Evolutionary conservation across 64 coral and sea anemone species (phyloP).

Genomic region (Pocillopora verrucosa): DNA sequence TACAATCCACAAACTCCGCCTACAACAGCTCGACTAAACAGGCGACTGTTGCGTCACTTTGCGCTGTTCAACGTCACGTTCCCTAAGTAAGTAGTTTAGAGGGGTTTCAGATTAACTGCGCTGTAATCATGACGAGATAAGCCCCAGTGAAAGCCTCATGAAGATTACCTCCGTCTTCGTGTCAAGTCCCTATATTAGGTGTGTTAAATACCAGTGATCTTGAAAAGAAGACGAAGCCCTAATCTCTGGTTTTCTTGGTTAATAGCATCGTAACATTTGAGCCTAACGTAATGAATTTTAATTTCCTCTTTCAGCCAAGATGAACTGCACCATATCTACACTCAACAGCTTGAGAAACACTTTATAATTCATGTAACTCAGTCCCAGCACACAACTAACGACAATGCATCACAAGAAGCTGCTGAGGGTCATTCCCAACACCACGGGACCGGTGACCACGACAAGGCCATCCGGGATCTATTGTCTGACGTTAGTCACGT

Average conservation of each 20-base stretch:
- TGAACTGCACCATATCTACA: constrained; percentile 88
- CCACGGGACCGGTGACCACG: constrained; percentile 51
- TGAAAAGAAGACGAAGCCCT: too few species aligned
- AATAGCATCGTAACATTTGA: too few species aligned
- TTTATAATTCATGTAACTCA: constrained; percentile 66
- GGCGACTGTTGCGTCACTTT: constrained; percentile 84
- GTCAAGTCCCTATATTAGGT: neutral
- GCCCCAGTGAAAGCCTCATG: neutral
- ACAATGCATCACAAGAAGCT: constrained; percentile 63
- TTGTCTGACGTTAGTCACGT: constrained; percentile 53
- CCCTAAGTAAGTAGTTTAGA: constrained; percentile 65
- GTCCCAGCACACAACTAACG: constrained; percentile 55
- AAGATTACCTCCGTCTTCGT: neutral
- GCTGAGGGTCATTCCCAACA: constrained; percentile 50
- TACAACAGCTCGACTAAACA: constrained; percentile 70
- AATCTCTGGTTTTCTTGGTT: neutral
- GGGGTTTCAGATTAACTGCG: too few species aligned
- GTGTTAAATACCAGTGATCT: too few species aligned
- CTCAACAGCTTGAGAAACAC: constrained; percentile 88
- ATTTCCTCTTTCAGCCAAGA: constrained; percentile 49
- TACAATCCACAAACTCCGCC: constrained; percentile 92
- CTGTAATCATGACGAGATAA: too few species aligned
- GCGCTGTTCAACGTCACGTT: constrained; percentile 85
- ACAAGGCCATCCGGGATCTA: constrained; percentile 79
- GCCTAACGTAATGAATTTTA: neutral